A percentile compares a stretch with the other conserved stretches of the same genome.
phyloP scores from a whole-genome alignment of 92 coral and sea anemone genomes.

The Metridium senile region DNA sequence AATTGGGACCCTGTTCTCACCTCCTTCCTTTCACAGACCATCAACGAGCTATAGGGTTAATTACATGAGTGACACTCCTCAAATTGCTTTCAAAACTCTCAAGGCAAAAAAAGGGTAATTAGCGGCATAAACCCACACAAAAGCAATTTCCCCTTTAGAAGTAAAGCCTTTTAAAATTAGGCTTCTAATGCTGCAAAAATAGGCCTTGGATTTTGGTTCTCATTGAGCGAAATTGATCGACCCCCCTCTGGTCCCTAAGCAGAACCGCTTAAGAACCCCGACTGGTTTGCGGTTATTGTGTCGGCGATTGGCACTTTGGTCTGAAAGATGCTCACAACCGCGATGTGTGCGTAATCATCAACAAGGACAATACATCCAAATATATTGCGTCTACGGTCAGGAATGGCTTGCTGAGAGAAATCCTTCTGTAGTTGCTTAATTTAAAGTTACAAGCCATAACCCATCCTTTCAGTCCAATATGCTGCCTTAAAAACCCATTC shows the following conservation, averaged over 20 bases:
- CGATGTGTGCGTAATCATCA: slow-evolving; percentile 28
- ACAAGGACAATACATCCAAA: slow-evolving; percentile 34
- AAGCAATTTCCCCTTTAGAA: slow-evolving; percentile 32
- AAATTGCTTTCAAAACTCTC: slow-evolving; percentile 6
- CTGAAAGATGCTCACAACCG: slow-evolving; percentile 24
- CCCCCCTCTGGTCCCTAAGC: slow-evolving; percentile 36
- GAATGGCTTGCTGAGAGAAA: slow-evolving; percentile 25
- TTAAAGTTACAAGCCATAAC: slow-evolving; percentile 1
- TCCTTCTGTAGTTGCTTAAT: slow-evolving; percentile 17
- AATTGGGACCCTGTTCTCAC: slow-evolving; percentile 13
- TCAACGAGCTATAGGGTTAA: slow-evolving; percentile 12
- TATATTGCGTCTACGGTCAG: slow-evolving; percentile 42
- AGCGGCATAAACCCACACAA: slow-evolving; percentile 20
- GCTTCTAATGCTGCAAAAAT: slow-evolving; percentile 8
- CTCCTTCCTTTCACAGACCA: background rate
- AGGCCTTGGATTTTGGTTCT: slow-evolving; percentile 9
- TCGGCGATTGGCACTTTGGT: slow-evolving; percentile 42
- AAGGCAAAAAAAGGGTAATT: slow-evolving; percentile 18
- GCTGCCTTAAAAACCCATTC: background rate
- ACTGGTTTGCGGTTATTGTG: slow-evolving; percentile 30
- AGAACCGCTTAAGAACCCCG: slow-evolving; percentile 38
- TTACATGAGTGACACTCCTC: background rate
- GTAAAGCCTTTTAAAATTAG: slow-evolving; percentile 10
- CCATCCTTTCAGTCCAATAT: background rate
- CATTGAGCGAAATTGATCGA: slow-evolving; percentile 30